Conservation (phyloP, 2,113 vertebrate genomes). For the Sterrhoptilus dennistouni region DNA sequence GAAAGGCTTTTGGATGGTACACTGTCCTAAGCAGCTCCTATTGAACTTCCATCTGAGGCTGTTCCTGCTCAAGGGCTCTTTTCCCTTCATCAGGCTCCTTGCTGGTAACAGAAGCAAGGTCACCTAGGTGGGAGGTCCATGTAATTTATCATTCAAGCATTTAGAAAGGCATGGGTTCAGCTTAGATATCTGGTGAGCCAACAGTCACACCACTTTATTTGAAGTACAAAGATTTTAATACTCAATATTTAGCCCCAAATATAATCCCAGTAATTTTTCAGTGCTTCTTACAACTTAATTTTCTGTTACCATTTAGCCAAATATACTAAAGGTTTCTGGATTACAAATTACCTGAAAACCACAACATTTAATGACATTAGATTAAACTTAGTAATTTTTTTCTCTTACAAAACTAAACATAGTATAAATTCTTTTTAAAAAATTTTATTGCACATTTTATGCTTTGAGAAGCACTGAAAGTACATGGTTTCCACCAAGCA, state of each 20-base stretch:
- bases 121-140: constrained; percentile 12
- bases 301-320: constrained; percentile 17
- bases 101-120: not conserved
- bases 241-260: constrained; percentile 25
- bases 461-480: constrained; percentile 45
- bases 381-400: constrained; percentile 35
- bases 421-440: constrained; percentile 51
- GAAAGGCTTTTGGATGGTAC: not conserved
- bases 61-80: not conserved
- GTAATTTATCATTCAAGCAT: constrained; percentile 8
- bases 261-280: constrained; percentile 42
- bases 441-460: constrained; percentile 63
- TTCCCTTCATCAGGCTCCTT: accelerated
- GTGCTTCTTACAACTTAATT: constrained; percentile 20
- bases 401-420: constrained; percentile 47
- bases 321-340: constrained; percentile 49
- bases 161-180: not conserved
- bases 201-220: not conserved
- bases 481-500: constrained; percentile 49
- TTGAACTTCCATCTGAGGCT: not conserved
- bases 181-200: not conserved
- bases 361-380: constrained; percentile 65
- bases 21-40: not conserved
- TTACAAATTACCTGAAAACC: constrained; percentile 71
- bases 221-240: constrained; percentile 36